Conservation (phyloP, 1,140 invertebrate species). For the Drosophila arawakana region DNA sequence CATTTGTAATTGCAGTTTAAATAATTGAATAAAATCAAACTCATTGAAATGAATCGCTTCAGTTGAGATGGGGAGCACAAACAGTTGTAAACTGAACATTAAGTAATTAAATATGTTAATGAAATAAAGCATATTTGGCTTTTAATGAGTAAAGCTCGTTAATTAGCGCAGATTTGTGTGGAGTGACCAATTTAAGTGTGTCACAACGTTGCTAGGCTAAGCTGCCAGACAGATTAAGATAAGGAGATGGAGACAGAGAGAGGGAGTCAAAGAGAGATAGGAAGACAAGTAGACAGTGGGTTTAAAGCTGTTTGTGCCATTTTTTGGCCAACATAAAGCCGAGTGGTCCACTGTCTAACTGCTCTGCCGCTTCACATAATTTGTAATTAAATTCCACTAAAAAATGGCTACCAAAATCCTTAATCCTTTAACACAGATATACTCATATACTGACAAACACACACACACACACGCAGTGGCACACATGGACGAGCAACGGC, state of each 20-base stretch:
- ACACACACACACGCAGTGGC: constrained; percentile 11
- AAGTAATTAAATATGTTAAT: constrained; percentile 66
- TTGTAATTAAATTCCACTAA: constrained; percentile 77
- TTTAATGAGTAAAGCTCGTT: constrained; percentile 57
- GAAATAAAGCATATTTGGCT: constrained; percentile 59
- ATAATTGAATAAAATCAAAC: constrained; percentile 21
- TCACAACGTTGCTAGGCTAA: constrained; percentile 2
- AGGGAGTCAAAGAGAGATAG: neutral
- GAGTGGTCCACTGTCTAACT: constrained; percentile 34
- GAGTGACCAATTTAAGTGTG: constrained; percentile 13
- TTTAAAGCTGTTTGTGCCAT: constrained; percentile 30
- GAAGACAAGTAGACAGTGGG: neutral
- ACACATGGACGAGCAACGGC: constrained; percentile 22
- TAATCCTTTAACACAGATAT: constrained; percentile 57
- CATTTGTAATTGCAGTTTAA: constrained; percentile 16
- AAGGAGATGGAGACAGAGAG: neutral
- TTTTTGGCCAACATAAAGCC: constrained; percentile 17
- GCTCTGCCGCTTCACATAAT: constrained; percentile 65
- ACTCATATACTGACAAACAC: constrained; percentile 8
- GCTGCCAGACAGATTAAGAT: neutral
- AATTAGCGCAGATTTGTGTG: constrained; percentile 57
- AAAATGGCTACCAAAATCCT: constrained; percentile 66
- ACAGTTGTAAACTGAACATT: constrained; percentile 37
- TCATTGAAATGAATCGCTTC: neutral
- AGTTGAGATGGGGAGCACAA: neutral